These are phyloP conservation scores for Epirrhoe alternata DNA, from an alignment of 2,888 invertebrate genomes.

Conservation along the genomic window DNA sequence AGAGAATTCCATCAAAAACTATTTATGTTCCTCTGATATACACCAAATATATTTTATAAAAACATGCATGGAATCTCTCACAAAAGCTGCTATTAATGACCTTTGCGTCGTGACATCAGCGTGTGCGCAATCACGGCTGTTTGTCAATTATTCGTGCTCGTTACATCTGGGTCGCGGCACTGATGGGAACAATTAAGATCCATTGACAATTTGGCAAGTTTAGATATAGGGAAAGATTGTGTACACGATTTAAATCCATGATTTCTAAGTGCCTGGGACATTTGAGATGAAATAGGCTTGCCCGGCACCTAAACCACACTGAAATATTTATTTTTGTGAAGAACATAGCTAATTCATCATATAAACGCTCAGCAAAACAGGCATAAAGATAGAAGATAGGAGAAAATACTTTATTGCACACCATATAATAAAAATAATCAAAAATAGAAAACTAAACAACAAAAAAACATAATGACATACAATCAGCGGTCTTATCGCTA, in stretches of 20 bases:
- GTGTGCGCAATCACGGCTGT: slow-evolving; percentile 28
- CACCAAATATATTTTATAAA: slow-evolving; percentile 24
- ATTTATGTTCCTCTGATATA: neutral
- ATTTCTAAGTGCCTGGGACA: too few relatives aligned
- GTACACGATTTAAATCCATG: neutral
- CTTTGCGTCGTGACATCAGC: slow-evolving; percentile 46
- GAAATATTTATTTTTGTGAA: too few relatives aligned
- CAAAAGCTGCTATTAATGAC: slow-evolving; percentile 46
- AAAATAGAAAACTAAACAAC: too few relatives aligned
- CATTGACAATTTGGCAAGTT: neutral
- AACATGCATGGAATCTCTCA: slow-evolving; percentile 21
- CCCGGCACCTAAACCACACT: too few relatives aligned
- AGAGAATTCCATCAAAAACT: neutral
- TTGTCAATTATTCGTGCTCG: slow-evolving; percentile 23
- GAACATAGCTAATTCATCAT: too few relatives aligned
- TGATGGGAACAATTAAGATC: slow-evolving; percentile 8
- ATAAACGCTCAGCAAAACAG: too few relatives aligned
- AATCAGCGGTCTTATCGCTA: too few relatives aligned
- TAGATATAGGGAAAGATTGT: neutral
- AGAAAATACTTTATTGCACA: too few relatives aligned
- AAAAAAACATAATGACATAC: too few relatives aligned
- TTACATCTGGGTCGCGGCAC: slow-evolving; percentile 17
- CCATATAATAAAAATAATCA: too few relatives aligned
- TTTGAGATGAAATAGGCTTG: too few relatives aligned
- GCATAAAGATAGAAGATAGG: too few relatives aligned